phyloP scores from a whole-genome alignment of 2,113 vertebrate species.

The Collichthys lucidus region DNA sequence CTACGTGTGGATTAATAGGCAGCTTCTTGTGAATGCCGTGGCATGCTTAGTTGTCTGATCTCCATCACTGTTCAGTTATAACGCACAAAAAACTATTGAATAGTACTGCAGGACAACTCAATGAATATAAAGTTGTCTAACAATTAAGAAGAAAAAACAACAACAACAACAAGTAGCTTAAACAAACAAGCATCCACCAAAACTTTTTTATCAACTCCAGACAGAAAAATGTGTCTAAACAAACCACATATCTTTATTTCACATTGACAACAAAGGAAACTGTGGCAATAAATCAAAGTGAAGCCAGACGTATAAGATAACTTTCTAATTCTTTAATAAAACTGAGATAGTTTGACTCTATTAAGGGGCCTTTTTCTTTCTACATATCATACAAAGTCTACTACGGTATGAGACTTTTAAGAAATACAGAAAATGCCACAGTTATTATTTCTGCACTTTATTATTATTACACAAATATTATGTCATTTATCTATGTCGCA shows the following conservation, averaged over 20 bases:
- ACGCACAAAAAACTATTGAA: too few species aligned
- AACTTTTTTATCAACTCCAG: conserved; percentile 3
- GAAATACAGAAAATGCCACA: not conserved
- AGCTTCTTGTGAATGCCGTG: too few species aligned
- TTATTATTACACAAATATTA: too few species aligned
- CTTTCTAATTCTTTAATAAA: not conserved
- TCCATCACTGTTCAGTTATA: too few species aligned
- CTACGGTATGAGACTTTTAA: not conserved
- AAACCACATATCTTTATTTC: conserved; percentile 1
- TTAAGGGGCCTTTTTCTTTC: too few species aligned
- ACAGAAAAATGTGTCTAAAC: not conserved
- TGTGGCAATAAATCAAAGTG: not conserved
- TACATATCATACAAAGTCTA: not conserved
- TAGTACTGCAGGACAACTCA: too few species aligned
- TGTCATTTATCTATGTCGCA: not conserved
- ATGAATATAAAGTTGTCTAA: too few species aligned
- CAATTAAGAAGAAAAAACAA: not conserved
- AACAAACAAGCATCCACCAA: not conserved
- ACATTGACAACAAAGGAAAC: not conserved
- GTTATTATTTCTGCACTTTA: not conserved
- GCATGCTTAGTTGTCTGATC: too few species aligned
- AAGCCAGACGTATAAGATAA: not conserved
- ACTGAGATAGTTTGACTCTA: not conserved
- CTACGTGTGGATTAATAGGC: too few species aligned
- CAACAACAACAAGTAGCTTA: not conserved